Base-by-base conservation (phyloP, 2,113 vertebrate genomes). In the Coptodon bakossiorum region DNA sequence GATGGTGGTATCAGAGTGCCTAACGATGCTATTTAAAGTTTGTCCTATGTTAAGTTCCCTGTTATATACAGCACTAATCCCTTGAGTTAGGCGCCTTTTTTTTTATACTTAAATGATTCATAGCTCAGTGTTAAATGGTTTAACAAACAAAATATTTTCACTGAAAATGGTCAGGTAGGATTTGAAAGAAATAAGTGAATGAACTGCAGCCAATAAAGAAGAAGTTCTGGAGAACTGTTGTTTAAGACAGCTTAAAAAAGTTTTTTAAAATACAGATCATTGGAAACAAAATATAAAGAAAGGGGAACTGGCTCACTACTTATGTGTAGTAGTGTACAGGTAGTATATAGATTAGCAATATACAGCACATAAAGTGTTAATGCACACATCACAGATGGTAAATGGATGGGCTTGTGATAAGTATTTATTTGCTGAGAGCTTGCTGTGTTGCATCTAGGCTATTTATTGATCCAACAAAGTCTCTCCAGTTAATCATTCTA, bases 251-350 rank as follows among this genome's bases (percentile, higher is more conserved):
- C 40, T 76, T 29, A 0, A 73, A 73, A 71, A 43, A 1, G 22
- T 6, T 10, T 9, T 43, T 24, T 3, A 27, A 73, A 73, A 1
- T 27, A 27, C 24, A 45, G 14, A 45, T 48, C 0, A 3, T 27
- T 3, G 24, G 43, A 76, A 48, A 43, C 4, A 48, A 76, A 45
- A 73, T 71, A 9, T 24, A 16, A 71, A 43, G 66, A 43, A 9
- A 71, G 3, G 12, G 38, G 0, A 43, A 45, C 40, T 76, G 71
- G 9, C 6, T 48, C 0, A 27, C 7, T 9, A 0, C 1, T 0
- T 76, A 2, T 19, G 14, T 43, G 24, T 27, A 29, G 71, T 76
- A 19, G 24, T 48, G 43, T 76, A 19, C 14, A 5, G 27, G 9
- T 24, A 48, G 24, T 76, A 48, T 29, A 48, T 48, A 48, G 24